These are phyloP conservation scores for Pseudopodoces humilis DNA, from an alignment of 2,113 vertebrate genomes.

Conservation along the genomic window DNA sequence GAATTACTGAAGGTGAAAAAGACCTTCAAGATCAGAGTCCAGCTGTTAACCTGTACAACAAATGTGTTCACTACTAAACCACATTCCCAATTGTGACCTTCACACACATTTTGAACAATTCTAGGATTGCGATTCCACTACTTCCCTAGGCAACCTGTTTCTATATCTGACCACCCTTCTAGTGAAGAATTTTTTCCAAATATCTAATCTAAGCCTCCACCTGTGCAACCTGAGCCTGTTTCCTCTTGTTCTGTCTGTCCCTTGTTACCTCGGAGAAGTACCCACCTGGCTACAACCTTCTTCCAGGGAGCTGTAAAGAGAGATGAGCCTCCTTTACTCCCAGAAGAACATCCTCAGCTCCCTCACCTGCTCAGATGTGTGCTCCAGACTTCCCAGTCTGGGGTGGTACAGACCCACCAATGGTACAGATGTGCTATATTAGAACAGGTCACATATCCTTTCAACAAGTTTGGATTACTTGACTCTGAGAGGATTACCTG, in stretches of 20 bases:
- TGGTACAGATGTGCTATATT: fast-evolving
- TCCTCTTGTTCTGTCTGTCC: not conserved
- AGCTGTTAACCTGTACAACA: not conserved
- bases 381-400: not conserved
- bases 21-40: not conserved
- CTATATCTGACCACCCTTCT: not conserved
- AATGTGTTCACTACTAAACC: not conserved
- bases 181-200: not conserved
- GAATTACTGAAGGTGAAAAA: not conserved
- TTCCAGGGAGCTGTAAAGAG: not conserved
- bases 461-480: not conserved
- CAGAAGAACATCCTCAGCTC: not conserved
- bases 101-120: not conserved
- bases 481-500: not conserved
- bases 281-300: not conserved
- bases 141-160: not conserved
- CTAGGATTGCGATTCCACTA: no score
- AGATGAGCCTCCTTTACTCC: not conserved
- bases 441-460: not conserved
- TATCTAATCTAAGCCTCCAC: not conserved
- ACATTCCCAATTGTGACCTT: not conserved
- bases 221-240: not conserved
- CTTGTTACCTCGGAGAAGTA: not conserved
- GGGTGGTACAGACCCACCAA: not conserved
- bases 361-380: not conserved